Base-by-base conservation (phyloP, 2,888 invertebrate species). In the Drosophila neotestacea region DNA sequence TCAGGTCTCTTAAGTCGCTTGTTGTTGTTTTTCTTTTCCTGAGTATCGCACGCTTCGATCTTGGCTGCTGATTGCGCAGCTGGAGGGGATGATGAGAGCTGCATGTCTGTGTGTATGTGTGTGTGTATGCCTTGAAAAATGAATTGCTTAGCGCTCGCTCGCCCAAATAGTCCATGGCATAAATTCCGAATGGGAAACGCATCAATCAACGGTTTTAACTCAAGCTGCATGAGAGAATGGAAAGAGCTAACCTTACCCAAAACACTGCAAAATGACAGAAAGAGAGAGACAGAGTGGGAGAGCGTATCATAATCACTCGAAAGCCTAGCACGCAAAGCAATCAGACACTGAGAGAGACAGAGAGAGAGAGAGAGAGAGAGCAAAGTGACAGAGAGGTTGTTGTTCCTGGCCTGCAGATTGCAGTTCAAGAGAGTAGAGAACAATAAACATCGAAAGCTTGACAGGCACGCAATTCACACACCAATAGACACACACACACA, bases 171-270 rank as follows among this genome's bases (percentile, higher is more conserved):
- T 86, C 79, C 88, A 85, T 79, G 85, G 85, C 88, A 85, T 85
- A 85, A 85, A 88, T 88, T 85, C 85, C 88, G 80, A 88, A 88
- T 88, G 88, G 88, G 89, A 88, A 85, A 86, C 88, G 87, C 85
- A 85, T 85, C 85, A 85, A 85, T 85, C 85, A 85, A 76, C 85
- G 80, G 76, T 74, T 71, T 84, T 74, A 74, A 62, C 68, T 59
- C 81, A 78, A 62, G 59, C 58, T 58, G 70, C 64, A 61, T 50
- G 27, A 65, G 76, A 65, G 76, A 46, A 61, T 51, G 54, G 58
- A 64, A 60, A 42, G 32, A 38, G 51, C n/a, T 41, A 32, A 36
- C 34, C 30, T 30, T 4, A 51, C 30, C 27, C 47, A 47, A n/a
- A 41, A 11, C 10, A 4, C n/a, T n/a, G 46, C 22, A 1, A 32